Base-by-base conservation (phyloP, 1,140 invertebrate species). In the Trinorchestia longiramus region DNA sequence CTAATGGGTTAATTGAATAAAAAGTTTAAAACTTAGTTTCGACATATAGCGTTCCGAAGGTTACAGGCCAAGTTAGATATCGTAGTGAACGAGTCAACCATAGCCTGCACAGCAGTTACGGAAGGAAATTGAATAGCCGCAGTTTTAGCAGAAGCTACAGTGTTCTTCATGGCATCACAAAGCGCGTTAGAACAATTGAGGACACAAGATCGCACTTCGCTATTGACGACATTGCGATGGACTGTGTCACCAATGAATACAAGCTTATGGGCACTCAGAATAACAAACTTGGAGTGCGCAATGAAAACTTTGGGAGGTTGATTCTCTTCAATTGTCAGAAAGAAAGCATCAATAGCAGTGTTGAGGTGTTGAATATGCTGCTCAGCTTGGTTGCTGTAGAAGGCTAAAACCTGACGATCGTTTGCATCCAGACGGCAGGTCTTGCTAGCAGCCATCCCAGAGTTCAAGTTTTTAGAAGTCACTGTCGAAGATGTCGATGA, bases 231-330 rank as follows among this genome's bases (percentile, higher is more conserved):
- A 97, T 99, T 98, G 97, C 98, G 98, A 97, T 98, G 98, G 62
- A 99, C 98, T 15, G 98, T 99, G 97, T 99, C 99, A 28, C 99
- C 99, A 96, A 99, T 99, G 97, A 99, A 98, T 17, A 99, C 98
- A 96, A 99, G 98, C 97, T 99, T 98, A 97, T 99, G 99, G 43
- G 99, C 99, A 97, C 98, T 98, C 11, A 99, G 97, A 42, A 99
- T 98, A 3, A 99, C 99, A 97, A 99, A 99, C 97, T 99, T 99
- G 36, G 99, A 98, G 97, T 99, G 98, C 44, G 98, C 98, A 41
- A 99, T 98, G 97, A 99, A 99, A 95, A 99, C 98, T 97, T 99
- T 99, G 0, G 99, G 99, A 23, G 99, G 99, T 97, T 99, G 98
- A 97, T 99, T 99, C 97, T 98, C 98, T 97, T 99, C 98, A 43